Evolutionary conservation across 2,888 invertebrate species (phyloP).

Genomic region (Nezara viridula): DNA sequence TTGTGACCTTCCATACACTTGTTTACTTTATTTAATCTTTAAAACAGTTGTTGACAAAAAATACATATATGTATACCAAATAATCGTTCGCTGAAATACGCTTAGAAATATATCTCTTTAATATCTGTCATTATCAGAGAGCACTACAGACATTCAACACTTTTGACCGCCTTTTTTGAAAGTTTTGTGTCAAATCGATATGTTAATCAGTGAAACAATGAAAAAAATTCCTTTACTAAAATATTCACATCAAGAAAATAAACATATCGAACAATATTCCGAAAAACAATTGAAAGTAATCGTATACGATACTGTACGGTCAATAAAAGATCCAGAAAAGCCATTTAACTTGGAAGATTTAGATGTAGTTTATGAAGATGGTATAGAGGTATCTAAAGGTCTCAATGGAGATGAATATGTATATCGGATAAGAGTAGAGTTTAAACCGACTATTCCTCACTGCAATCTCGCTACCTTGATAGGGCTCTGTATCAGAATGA

Average conservation of each 20-base stretch:
- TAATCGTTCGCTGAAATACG: too few species aligned
- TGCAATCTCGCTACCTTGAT: constrained; percentile 94
- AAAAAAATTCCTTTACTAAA: neutral
- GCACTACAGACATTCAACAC: neutral
- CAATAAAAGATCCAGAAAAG: constrained; percentile 94
- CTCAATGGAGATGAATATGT: neutral
- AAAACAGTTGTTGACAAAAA: too few species aligned
- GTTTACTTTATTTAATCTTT: too few species aligned
- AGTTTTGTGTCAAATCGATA: neutral
- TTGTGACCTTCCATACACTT: too few species aligned
- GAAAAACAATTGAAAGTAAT: neutral
- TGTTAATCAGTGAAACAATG: neutral
- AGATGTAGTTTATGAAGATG: constrained; percentile 91
- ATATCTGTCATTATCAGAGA: neutral
- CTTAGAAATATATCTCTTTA: neutral
- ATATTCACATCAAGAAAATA: neutral
- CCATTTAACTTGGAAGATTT: constrained; percentile 91
- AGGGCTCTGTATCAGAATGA: constrained; percentile 91
- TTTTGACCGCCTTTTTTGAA: neutral
- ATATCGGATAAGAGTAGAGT: constrained; percentile 82
- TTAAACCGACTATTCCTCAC: constrained; percentile 95
- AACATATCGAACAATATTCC: neutral
- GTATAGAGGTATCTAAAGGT: constrained; percentile 73
- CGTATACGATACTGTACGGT: constrained; percentile 80
- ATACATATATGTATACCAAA: too few species aligned